These are phyloP conservation scores for Esperia sulphurella DNA, from an alignment of 2,888 invertebrate genomes.

Conservation along the genomic window DNA sequence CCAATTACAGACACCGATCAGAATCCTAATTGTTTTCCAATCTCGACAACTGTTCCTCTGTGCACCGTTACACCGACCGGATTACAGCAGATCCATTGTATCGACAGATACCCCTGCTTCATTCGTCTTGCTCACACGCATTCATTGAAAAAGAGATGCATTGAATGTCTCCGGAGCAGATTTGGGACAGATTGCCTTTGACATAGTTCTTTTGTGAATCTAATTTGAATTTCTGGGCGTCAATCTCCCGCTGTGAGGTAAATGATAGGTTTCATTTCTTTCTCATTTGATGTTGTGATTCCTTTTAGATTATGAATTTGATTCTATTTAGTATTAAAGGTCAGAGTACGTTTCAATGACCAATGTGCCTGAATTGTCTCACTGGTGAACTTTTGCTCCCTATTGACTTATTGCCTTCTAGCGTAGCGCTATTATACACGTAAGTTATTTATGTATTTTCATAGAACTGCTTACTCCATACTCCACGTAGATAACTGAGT, in stretches of 20 bases:
- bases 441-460: too few relatives aligned
- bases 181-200: neutral
- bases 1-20: neutral
- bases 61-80: slow-evolving; percentile 4
- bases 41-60: neutral
- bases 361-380: too few relatives aligned
- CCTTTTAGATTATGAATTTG: neutral
- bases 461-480: too few relatives aligned
- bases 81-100: neutral
- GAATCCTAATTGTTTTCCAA: slow-evolving; percentile 7
- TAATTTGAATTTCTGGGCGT: neutral
- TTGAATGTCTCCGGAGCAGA: neutral
- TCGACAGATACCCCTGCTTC: neutral
- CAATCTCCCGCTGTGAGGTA: neutral
- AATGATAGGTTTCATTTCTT: neutral
- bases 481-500: too few relatives aligned
- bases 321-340: neutral
- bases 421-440: too few relatives aligned
- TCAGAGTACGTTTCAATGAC: too few relatives aligned
- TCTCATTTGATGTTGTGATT: neutral
- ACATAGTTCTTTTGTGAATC: neutral
- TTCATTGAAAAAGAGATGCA: neutral
- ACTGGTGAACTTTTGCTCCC: too few relatives aligned
- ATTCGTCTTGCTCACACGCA: neutral
- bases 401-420: too few relatives aligned